Conservation (phyloP, 2,797 vertebrate genomes). For the Sebastes diaconus region DNA sequence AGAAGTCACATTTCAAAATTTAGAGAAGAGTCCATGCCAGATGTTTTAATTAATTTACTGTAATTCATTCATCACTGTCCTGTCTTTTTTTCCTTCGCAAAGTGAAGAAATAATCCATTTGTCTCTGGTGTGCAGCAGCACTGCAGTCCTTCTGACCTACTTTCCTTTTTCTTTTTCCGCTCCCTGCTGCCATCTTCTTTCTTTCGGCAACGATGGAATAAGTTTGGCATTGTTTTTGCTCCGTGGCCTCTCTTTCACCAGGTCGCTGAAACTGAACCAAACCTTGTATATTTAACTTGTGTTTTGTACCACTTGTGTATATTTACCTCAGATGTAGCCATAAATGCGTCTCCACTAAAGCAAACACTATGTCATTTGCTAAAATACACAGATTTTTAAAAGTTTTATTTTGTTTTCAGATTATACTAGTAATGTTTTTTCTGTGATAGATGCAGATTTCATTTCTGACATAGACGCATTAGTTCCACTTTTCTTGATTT, state of each 20-base stretch:
- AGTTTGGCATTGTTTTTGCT: slow-evolving; percentile 49
- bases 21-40: slow-evolving; percentile 43
- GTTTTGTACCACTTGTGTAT: background rate
- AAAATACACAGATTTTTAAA: background rate
- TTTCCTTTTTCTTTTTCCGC: slow-evolving; percentile 61
- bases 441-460: background rate
- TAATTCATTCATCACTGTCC: slow-evolving; percentile 75
- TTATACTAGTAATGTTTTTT: background rate
- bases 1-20: slow-evolving; percentile 39
- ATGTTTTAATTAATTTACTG: slow-evolving; percentile 70
- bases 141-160: slow-evolving; percentile 77
- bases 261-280: background rate
- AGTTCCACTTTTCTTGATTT: background rate
- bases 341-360: background rate
- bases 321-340: background rate
- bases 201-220: slow-evolving; percentile 65
- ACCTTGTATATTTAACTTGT: background rate
- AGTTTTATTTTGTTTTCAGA: background rate
- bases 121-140: slow-evolving; percentile 66
- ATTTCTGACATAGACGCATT: background rate
- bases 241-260: slow-evolving; percentile 27
- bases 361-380: background rate
- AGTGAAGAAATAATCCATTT: slow-evolving; percentile 76
- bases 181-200: slow-evolving; percentile 63
- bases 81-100: slow-evolving; percentile 55